These are phyloP conservation scores for Chelonus formosanus DNA, from an alignment of 2,888 invertebrate species.

Conservation along the genomic window DNA sequence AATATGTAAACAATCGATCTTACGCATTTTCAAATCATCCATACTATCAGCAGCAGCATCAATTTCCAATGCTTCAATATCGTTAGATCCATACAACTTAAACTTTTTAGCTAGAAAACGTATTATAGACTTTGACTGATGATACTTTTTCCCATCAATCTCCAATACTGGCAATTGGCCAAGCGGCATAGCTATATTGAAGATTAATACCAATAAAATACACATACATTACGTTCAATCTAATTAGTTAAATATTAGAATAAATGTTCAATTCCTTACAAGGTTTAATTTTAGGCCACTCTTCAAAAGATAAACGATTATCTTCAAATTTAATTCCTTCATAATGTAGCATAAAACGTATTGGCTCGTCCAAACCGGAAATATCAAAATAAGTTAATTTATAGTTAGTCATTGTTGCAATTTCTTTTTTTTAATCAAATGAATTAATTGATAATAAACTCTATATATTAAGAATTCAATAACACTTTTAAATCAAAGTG, in stretches of 20 bases:
- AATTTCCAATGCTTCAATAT: conserved; percentile 66
- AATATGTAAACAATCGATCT: conserved; percentile 29
- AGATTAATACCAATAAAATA: not conserved
- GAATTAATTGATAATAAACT: not conserved
- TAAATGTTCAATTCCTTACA: conserved; percentile 41
- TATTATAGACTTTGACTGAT: conserved; percentile 67
- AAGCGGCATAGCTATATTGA: conserved; percentile 63
- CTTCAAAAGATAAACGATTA: conserved; percentile 53
- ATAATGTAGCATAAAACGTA: conserved; percentile 59
- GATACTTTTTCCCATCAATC: conserved; percentile 63
- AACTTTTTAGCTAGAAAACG: conserved; percentile 67
- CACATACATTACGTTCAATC: too few relatives aligned
- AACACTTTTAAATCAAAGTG: too few relatives aligned
- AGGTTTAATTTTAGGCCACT: conserved; percentile 53
- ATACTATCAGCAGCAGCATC: conserved; percentile 66
- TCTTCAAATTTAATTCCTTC: conserved; percentile 63
- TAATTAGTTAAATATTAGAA: not conserved
- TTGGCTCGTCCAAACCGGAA: conserved; percentile 63
- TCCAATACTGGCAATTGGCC: conserved; percentile 66
- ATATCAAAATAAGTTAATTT: conserved; percentile 64
- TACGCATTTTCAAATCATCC: conserved; percentile 67
- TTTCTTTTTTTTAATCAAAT: not conserved
- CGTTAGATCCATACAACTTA: conserved; percentile 66
- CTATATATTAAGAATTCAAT: too few relatives aligned
- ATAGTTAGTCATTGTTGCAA: conserved; percentile 51